These are phyloP conservation scores for Sceloporus undulatus DNA, from an alignment of 2,113 vertebrate species.

Conservation along the genomic window DNA sequence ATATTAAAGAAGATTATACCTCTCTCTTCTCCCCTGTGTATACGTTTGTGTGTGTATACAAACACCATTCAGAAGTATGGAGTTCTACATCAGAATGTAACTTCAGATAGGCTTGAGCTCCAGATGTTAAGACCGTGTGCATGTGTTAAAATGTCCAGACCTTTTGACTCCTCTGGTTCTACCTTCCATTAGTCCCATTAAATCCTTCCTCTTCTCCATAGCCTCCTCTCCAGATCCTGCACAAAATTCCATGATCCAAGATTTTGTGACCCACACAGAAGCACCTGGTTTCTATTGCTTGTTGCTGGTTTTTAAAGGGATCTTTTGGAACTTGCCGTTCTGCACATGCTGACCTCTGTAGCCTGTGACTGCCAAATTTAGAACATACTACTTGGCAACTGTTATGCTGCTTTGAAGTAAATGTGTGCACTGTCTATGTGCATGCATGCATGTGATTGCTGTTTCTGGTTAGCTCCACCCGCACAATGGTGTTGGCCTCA, in stretches of 20 bases:
- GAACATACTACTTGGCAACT: slow-evolving; percentile 4
- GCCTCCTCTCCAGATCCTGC: not conserved
- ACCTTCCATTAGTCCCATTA: not conserved
- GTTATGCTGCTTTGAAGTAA: not conserved
- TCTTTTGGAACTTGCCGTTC: not conserved
- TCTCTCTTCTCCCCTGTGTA: not conserved
- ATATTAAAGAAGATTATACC: not conserved
- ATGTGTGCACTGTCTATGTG: not conserved
- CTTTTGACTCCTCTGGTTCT: not conserved
- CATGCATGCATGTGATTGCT: not conserved
- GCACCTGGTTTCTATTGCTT: not conserved
- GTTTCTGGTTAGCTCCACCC: not conserved
- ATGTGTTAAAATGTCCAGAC: not conserved
- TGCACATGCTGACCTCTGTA: not conserved
- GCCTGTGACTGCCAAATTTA: not conserved
- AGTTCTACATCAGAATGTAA: too few relatives aligned
- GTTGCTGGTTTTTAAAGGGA: not conserved
- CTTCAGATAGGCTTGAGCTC: too few relatives aligned
- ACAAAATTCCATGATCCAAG: too few relatives aligned
- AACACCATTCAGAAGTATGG: too few relatives aligned
- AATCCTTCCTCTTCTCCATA: too few relatives aligned
- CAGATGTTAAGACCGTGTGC: too few relatives aligned
- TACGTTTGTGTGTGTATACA: not conserved
- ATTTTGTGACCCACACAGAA: too few relatives aligned
- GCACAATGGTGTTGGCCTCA: not conserved